A percentile compares a stretch with the other conserved stretches of the same genome.
Evolutionary conservation across 2,797 vertebrate genomes (phyloP).

Genomic region (Myioborus melanocephalus): DNA sequence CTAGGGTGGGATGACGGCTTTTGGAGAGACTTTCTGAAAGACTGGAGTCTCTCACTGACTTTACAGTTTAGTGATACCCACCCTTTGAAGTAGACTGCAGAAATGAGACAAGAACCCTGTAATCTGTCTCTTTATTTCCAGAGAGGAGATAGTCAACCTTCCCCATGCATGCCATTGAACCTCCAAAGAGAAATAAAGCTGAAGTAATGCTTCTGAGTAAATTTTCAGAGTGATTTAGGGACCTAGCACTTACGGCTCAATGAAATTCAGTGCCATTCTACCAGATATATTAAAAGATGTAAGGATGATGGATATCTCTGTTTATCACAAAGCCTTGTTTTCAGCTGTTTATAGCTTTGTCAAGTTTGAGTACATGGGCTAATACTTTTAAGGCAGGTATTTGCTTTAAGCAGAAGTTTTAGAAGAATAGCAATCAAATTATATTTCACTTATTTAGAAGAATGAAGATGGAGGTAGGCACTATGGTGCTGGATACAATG

Average conservation of each 20-base stretch:
- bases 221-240: not conserved
- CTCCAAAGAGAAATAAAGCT: not conserved
- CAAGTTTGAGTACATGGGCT: not conserved
- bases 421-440: not conserved
- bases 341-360: not conserved
- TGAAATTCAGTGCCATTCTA: not conserved
- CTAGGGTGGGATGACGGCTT: not conserved
- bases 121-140: not conserved
- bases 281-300: not conserved
- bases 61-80: not conserved
- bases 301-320: not conserved
- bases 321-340: not conserved
- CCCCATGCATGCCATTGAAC: not conserved
- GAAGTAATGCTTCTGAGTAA: not conserved
- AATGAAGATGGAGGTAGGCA: not conserved
- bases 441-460: not conserved
- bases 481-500: not conserved
- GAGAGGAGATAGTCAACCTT: not conserved
- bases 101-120: not conserved
- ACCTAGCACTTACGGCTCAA: not conserved
- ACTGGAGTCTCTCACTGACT: not conserved
- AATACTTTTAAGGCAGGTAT: not conserved
- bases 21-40: not conserved
- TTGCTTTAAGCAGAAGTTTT: not conserved
- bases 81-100: not conserved